These are phyloP conservation scores for Drosophila macrospina DNA, from an alignment of 2,888 invertebrate species.

Conservation along the genomic window DNA sequence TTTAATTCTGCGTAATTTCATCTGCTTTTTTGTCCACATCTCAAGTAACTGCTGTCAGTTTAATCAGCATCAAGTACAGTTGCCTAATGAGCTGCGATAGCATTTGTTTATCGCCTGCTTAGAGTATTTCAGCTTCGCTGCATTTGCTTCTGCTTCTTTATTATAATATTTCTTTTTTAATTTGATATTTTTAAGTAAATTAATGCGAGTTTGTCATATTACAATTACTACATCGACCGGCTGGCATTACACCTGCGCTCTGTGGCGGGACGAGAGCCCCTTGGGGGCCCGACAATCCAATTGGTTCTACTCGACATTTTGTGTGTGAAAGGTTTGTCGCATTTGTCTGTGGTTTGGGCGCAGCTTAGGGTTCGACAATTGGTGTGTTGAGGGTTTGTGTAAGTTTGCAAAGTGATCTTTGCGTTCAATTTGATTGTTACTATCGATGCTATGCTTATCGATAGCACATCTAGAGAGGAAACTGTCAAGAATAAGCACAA, in stretches of 20 bases:
- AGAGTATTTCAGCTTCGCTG: not conserved
- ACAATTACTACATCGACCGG: slow-evolving; percentile 72
- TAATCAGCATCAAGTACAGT: not conserved
- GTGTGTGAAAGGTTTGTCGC: slow-evolving; percentile 50
- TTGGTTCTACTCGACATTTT: slow-evolving; percentile 66
- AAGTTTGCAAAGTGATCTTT: slow-evolving; percentile 28
- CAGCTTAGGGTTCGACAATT: slow-evolving; percentile 54
- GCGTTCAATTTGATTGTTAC: not conserved
- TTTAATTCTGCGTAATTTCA: not conserved
- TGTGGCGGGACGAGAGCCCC: slow-evolving; percentile 40
- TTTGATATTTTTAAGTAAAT: slow-evolving; percentile 45
- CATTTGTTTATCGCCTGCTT: not conserved
- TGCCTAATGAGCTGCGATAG: not conserved
- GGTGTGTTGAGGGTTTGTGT: slow-evolving; percentile 17
- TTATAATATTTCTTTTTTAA: slow-evolving; percentile 17
- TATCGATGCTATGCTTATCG: not conserved
- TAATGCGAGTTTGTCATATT: slow-evolving; percentile 77
- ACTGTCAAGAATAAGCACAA: too few species aligned
- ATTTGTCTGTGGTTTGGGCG: slow-evolving; percentile 40
- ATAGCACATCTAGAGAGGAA: not conserved
- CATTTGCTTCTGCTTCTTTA: not conserved
- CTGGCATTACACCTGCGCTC: slow-evolving; percentile 74
- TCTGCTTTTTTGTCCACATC: too few species aligned
- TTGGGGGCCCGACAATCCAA: slow-evolving; percentile 42
- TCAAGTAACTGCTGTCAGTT: too few species aligned